Evolutionary conservation across 2,888 invertebrate genomes (phyloP).

Genomic region (Osedax fenrisi): DNA sequence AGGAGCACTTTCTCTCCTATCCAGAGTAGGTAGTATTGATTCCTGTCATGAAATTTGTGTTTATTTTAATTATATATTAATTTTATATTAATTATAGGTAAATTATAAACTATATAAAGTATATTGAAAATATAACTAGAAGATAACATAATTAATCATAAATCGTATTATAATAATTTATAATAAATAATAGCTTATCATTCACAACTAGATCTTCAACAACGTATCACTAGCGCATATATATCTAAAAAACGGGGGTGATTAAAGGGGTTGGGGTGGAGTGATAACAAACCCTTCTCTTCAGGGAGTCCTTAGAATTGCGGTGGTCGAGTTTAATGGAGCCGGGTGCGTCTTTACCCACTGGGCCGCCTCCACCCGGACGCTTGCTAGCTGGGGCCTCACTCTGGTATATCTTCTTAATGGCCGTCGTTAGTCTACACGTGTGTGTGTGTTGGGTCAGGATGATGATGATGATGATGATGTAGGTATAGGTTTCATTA

Average conservation of each 20-base stretch:
- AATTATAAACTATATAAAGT: neutral
- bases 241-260: too few relatives aligned
- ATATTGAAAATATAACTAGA: too few relatives aligned
- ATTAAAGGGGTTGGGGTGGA: too few relatives aligned
- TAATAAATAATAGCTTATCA: too few relatives aligned
- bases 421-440: conserved; percentile 11
- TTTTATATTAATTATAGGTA: neutral
- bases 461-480: too few relatives aligned
- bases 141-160: too few relatives aligned
- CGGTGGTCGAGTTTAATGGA: neutral
- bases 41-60: conserved; percentile 38
- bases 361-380: neutral
- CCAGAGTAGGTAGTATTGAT: conserved; percentile 57
- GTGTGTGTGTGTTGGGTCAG: neutral
- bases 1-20: conserved; percentile 61
- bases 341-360: conserved; percentile 38
- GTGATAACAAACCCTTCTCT: conserved; percentile 48
- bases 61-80: neutral
- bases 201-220: too few relatives aligned
- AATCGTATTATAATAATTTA: too few relatives aligned
- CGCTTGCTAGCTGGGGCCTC: neutral
- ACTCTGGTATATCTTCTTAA: conserved; percentile 40
- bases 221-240: too few relatives aligned
- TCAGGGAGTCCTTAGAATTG: conserved; percentile 46
- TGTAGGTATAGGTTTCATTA: too few relatives aligned